Conservation (phyloP, 2,113 vertebrate genomes). For the Benitochromis conjunctus region DNA sequence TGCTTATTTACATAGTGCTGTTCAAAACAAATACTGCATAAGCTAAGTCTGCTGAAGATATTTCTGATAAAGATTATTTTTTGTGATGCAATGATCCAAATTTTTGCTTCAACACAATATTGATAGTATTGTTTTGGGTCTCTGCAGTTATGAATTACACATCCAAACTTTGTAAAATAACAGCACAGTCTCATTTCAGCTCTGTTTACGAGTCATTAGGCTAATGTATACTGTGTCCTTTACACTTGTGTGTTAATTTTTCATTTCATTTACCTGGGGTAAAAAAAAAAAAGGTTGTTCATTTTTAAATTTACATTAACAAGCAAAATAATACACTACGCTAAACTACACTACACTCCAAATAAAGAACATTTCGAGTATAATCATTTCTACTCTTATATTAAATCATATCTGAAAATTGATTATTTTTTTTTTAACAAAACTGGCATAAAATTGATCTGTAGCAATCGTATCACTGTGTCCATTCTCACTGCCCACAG, state of each 20-base stretch:
- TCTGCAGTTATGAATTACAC: neutral
- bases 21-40: neutral
- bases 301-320: neutral
- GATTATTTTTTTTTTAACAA: neutral
- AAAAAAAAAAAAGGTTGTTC: neutral
- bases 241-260: neutral
- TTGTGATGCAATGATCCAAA: neutral
- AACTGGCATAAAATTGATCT: neutral
- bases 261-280: neutral
- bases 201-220: neutral
- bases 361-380: neutral
- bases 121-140: neutral
- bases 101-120: neutral
- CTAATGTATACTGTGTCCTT: neutral
- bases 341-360: neutral
- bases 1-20: neutral
- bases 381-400: neutral
- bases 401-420: neutral
- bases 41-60: neutral
- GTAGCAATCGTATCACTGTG: neutral
- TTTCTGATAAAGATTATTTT: neutral
- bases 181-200: neutral
- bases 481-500: neutral
- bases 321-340: neutral
- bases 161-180: neutral